Evolutionary conservation across 2,797 vertebrate genomes (phyloP).

Genomic region (Semaprochilodus insignis): DNA sequence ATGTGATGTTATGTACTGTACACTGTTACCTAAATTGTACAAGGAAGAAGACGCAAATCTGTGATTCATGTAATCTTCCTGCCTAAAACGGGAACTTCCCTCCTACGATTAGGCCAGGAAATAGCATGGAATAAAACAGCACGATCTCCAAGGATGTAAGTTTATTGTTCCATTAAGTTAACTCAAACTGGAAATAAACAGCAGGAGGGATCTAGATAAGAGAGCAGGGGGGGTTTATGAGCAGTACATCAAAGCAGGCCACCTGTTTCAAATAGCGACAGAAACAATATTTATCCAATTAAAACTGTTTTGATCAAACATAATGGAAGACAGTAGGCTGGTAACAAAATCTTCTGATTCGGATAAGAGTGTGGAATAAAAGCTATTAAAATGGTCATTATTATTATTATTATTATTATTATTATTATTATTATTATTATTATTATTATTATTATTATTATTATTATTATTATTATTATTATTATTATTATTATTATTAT

Average conservation of each 20-base stretch:
- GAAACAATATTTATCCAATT: neutral
- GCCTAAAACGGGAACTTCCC: neutral
- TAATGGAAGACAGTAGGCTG: neutral
- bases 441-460: too few species aligned
- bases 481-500: too few species aligned
- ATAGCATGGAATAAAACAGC: conserved; percentile 36
- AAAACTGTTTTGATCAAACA: neutral
- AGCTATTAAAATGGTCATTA: too few species aligned
- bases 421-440: too few species aligned
- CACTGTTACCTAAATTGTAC: too few species aligned
- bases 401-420: too few species aligned
- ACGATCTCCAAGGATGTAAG: conserved; percentile 10
- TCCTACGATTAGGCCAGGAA: neutral
- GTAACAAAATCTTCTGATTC: too few species aligned
- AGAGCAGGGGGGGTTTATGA: conserved; percentile 1
- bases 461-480: too few species aligned
- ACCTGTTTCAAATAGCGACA: conserved; percentile 2
- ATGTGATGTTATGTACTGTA: neutral
- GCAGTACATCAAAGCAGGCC: neutral
- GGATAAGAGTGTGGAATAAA: too few species aligned
- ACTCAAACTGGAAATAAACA: neutral
- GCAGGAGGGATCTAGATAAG: conserved; percentile 27
- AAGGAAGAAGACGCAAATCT: neutral
- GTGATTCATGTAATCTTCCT: neutral
- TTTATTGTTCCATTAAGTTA: conserved; percentile 2